Base-by-base conservation (phyloP, 2,113 vertebrate genomes). In the Mola mola region DNA sequence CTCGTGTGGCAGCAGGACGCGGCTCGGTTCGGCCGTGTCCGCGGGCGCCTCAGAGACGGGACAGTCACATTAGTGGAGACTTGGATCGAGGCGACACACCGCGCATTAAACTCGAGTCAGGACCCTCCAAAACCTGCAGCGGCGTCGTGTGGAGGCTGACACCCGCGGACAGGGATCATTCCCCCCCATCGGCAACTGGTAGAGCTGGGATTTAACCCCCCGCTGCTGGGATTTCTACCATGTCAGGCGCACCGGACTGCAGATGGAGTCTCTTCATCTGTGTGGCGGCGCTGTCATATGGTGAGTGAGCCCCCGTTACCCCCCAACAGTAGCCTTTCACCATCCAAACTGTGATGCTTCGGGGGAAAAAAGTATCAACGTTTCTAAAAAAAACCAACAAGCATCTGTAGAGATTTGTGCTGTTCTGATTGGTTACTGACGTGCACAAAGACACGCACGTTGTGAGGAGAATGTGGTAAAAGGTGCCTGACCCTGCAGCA, bases 241-340 rank as follows among this genome's bases (percentile, higher is more conserved):
- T 93, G 92, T 84, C 90, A 70, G 70, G 73, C 72, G 79, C 50
- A 72, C 80, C 81, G 56, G 75, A 81, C 67, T 83, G 86, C 81
- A 80, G 85, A 69, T 68, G 88, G 87, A 83, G 87, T 72, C 72
- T 90, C 72, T 63, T 92, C 81, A 37, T 92, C 74, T 87, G 79
- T 55, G 63, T 85, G 67, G 72, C 59, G 50, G 64, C 78, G 43
- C 64, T 91, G 75, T 90, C 88, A 51, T 81, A 68, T 67, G 92
- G 92, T 93, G 85, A 89, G 88, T 85, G 43, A 26, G 7, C 9
- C 3, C 8, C 63, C 26, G n/a, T n/a, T n/a, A n/a, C 16, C 31
- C 17, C 19, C 11, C n/a, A n/a, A n/a, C n/a, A n/a, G n/a, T n/a
- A n/a, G n/a, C 15, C 42, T 52, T 40, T 56, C 29, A 51, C 41